Base-by-base conservation (phyloP, 2,113 vertebrate genomes). In the Brachyistius frenatus region DNA sequence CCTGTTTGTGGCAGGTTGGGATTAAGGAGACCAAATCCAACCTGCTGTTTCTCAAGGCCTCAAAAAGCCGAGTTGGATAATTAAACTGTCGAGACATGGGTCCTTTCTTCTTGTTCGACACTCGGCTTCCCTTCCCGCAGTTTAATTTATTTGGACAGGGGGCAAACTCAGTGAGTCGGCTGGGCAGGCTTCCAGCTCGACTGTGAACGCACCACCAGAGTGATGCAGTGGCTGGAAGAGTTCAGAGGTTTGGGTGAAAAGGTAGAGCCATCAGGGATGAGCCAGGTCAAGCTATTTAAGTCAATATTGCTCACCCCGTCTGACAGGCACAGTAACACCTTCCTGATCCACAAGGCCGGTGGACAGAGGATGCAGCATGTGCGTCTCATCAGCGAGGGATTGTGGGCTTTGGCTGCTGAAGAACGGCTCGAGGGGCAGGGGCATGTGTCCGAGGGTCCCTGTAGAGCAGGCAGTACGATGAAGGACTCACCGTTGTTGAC, bases 141-240 rank as follows among this genome's bases (percentile, higher is more conserved):
- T 92, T 86, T 91, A 83, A 94, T 95, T 88, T 91, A 92, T 91
- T 85, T 88, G 84, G 92, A 93, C 88, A 87, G 78, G 83, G 83
- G 83, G 64, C 73, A 46, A 73, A 78, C 84, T 86, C 63, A 56
- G 75, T 84, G 77, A 79, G 92, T 56, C 76, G 66, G 65, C 62
- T 69, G 75, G 87, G 85, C 88, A 31, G 62, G 47, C 54, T 81
- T 91, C 82, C 91, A 84, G 85, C 71, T 80, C 57, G 6, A 44
- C 74, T 33, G 49, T 7, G 76, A 74, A 76, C 9, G 44, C 67
- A 44, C 41, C 32, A 41, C 64, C 33, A 56, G 79, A 76, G 73
- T 54, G 72, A 85, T 68, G 66, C 72, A 60, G 83, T 46, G 74
- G 50, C 71, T 68, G 69, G 39, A 58, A 54, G 50, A 81, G 90